These are phyloP conservation scores for Acrobasis repandana DNA, from an alignment of 2,888 invertebrate species.

Conservation along the genomic window DNA sequence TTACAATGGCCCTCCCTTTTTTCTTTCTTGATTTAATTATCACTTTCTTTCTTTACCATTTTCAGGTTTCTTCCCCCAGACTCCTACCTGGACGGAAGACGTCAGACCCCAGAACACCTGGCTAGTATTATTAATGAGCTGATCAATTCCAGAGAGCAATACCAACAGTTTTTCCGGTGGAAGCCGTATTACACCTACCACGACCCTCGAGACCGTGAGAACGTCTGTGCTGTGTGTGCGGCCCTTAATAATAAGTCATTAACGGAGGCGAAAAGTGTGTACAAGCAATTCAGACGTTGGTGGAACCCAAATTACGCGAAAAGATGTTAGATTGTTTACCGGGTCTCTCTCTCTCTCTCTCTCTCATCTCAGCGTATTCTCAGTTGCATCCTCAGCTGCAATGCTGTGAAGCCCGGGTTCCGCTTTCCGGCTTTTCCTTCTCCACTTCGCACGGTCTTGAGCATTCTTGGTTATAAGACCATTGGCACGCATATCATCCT, in stretches of 20 bases:
- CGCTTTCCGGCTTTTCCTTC: too few relatives aligned
- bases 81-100: slow-evolving; percentile 59
- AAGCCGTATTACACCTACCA: slow-evolving; percentile 50
- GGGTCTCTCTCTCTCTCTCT: too few relatives aligned
- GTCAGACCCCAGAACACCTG: slow-evolving; percentile 39
- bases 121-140: slow-evolving; percentile 51
- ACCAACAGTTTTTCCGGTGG: slow-evolving; percentile 59
- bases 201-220: slow-evolving; percentile 44
- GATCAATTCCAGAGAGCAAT: slow-evolving; percentile 47
- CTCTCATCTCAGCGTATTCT: too few relatives aligned
- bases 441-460: too few relatives aligned
- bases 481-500: too few relatives aligned
- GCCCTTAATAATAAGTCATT: slow-evolving; percentile 50
- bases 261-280: slow-evolving; percentile 36
- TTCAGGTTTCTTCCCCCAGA: slow-evolving; percentile 70
- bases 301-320: slow-evolving; percentile 51
- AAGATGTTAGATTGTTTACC: too few relatives aligned
- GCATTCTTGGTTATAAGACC: too few relatives aligned
- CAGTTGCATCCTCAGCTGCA: too few relatives aligned
- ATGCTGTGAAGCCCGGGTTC: too few relatives aligned
- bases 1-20: too few relatives aligned
- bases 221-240: slow-evolving; percentile 58
- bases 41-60: slow-evolving; percentile 18
- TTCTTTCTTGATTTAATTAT: too few relatives aligned
- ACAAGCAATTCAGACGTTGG: slow-evolving; percentile 58